These are phyloP conservation scores for Triplophysa yarkandensis DNA, from an alignment of 2,797 vertebrate genomes.

Conservation along the genomic window DNA sequence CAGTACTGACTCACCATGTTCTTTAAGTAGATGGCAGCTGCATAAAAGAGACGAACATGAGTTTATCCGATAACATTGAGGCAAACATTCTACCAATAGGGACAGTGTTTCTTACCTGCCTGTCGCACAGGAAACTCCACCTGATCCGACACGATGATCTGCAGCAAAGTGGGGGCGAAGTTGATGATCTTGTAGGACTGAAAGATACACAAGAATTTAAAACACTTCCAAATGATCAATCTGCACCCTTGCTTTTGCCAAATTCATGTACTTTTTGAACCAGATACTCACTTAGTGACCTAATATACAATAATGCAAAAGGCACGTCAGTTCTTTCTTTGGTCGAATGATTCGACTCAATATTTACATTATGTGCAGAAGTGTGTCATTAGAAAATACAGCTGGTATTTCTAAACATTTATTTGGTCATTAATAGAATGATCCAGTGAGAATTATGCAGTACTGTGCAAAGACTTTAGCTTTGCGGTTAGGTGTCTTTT, in stretches of 20 bases:
- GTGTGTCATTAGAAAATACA: too few relatives aligned
- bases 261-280: not conserved
- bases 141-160: slow-evolving; percentile 95
- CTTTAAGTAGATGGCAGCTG: slow-evolving; percentile 98
- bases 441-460: too few relatives aligned
- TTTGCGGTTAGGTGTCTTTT: too few relatives aligned
- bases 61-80: not conserved
- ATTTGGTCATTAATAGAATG: too few relatives aligned
- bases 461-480: too few relatives aligned
- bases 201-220: slow-evolving; percentile 47
- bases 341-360: too few relatives aligned
- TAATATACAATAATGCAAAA: too few relatives aligned
- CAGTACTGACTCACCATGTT: slow-evolving; percentile 99
- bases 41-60: slow-evolving; percentile 1
- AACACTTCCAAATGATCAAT: not conserved
- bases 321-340: too few relatives aligned
- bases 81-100: not conserved
- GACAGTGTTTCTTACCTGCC: slow-evolving; percentile 80
- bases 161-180: slow-evolving; percentile 95
- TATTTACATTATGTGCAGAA: too few relatives aligned
- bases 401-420: too few relatives aligned
- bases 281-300: too few relatives aligned
- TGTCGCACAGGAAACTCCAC: slow-evolving; percentile 98
- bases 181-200: slow-evolving; percentile 99
- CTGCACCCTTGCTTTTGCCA: not conserved